phyloP scores from a whole-genome alignment of 2,888 invertebrate genomes.

The Apodemia mormo region DNA sequence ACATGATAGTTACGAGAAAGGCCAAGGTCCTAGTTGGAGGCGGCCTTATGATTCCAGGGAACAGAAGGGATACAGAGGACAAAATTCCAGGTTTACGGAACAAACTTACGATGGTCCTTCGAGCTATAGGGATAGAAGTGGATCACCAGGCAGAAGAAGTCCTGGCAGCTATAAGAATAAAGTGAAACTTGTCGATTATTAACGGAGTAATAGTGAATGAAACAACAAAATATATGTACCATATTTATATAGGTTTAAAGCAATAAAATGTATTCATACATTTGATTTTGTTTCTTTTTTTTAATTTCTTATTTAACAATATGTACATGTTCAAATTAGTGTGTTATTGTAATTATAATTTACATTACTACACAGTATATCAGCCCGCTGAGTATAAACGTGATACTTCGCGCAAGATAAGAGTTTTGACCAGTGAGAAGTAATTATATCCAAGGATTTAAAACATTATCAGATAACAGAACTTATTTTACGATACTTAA shows the following conservation, averaged over 20 bases:
- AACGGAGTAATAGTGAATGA: slow-evolving; percentile 17
- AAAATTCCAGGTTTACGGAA: slow-evolving; percentile 40
- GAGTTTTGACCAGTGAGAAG: too few species aligned
- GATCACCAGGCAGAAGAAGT: slow-evolving; percentile 34
- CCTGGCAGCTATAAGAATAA: slow-evolving; percentile 47
- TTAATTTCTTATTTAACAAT: not conserved
- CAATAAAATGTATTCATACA: slow-evolving; percentile 20
- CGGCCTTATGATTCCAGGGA: slow-evolving; percentile 54
- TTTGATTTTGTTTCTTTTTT: not conserved
- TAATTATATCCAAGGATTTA: too few species aligned
- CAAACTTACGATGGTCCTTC: slow-evolving; percentile 37
- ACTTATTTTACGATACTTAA: too few species aligned
- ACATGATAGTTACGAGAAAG: slow-evolving; percentile 46
- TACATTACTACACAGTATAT: too few species aligned
- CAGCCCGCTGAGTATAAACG: too few species aligned
- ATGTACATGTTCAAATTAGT: too few species aligned
- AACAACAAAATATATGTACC: slow-evolving; percentile 28
- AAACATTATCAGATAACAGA: too few species aligned
- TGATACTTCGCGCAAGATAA: too few species aligned
- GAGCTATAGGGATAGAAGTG: slow-evolving; percentile 28
- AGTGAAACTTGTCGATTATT: slow-evolving; percentile 73
- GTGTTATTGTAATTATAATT: too few species aligned
- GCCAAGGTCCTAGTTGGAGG: slow-evolving; percentile 36
- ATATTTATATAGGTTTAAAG: slow-evolving; percentile 31
- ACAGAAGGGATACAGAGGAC: slow-evolving; percentile 44